Evolutionary conservation across 2,113 vertebrate genomes (phyloP).

Genomic region (Setophaga kirtlandii): DNA sequence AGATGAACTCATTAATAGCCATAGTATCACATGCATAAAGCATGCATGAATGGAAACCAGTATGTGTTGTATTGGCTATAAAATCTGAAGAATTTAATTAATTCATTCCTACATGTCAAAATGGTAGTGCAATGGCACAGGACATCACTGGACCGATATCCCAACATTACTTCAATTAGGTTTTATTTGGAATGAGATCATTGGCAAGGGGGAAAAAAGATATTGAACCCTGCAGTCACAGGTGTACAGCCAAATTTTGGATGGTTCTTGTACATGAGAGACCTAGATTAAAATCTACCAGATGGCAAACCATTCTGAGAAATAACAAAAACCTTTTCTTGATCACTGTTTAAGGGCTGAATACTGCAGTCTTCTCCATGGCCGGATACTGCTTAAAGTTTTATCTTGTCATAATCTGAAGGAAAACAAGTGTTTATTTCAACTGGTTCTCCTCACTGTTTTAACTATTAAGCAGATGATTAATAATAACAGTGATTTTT

Average conservation of each 20-base stretch:
- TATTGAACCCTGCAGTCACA: not conserved
- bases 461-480: not conserved
- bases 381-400: not conserved
- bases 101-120: not conserved
- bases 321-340: not conserved
- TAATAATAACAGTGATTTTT: not conserved
- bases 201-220: not conserved
- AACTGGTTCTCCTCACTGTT: not conserved
- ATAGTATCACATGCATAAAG: not conserved
- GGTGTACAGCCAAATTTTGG: not conserved
- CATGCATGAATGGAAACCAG: not conserved
- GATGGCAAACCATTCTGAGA: not conserved
- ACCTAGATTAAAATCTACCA: not conserved
- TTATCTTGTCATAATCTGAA: not conserved
- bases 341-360: not conserved
- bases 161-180: not conserved
- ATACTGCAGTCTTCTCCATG: not conserved
- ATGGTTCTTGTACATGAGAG: not conserved
- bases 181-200: not conserved
- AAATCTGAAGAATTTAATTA: not conserved
- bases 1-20: not conserved
- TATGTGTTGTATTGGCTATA: not conserved
- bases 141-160: not conserved
- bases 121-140: not conserved
- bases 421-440: not conserved